Base-by-base conservation (phyloP, 2,888 invertebrate species). In the Cephalotes varians region DNA sequence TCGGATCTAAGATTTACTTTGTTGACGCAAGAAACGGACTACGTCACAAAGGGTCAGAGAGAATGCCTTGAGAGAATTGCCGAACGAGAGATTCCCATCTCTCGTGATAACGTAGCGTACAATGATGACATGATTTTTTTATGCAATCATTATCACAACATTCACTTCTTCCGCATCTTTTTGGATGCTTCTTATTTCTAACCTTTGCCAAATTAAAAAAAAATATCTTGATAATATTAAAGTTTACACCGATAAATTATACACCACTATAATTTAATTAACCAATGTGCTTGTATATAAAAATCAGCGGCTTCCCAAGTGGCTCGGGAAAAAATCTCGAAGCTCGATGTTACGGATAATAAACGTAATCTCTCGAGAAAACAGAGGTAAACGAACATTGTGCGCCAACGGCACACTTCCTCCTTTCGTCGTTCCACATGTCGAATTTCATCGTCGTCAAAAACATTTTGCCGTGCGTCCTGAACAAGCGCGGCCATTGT, bases 391-490 rank as follows among this genome's bases (percentile, higher is more conserved):
- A 54, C 77, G 71, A 40, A 31, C 31, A 71, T 79, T 71, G 73
- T 77, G 56, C 44, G 28, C 21, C 56, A 37, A 44, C 72, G 44
- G 71, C 72, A 40, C 56, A 34, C 72, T 79, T 71, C 72, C 77
- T 79, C 73, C 44, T 79, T 34, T 44, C 44, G 31, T 12, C 34
- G 72, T 71, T 79, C 56, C 56, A 12, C 87, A 74, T 74, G 88
- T 89, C 89, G 73, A 84, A 82, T 80, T 64, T 51, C 62, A 89
- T 89, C 85, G 83, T 82, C 77, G 54, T 87, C 87, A 84, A 85
- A 54, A 79, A 34, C 62, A 64, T 86, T 82, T 81, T 60, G 54
- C 65, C 51, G 28, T 56, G 62, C 64, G 69, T 81, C 64, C 62
- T 74, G 25, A n/a, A 34, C 51, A 83, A 64, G 44, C 21, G 25